Evolutionary conservation across 2,113 vertebrate species (phyloP).

Genomic region (Mastomys natalensis): DNA sequence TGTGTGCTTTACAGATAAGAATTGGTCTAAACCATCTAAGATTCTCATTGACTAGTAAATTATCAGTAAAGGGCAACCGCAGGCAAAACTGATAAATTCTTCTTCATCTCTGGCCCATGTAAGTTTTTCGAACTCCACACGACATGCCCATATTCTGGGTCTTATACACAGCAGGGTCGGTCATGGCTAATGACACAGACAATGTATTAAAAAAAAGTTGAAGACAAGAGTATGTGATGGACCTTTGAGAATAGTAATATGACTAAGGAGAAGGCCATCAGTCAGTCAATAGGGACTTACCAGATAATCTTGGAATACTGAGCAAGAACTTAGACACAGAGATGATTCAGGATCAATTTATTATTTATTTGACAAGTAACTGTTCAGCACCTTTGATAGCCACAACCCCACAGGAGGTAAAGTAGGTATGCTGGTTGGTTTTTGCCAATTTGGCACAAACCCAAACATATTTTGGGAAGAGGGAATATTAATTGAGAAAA

Average conservation of each 20-base stretch:
- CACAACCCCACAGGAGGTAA: background rate
- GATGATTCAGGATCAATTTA: background rate
- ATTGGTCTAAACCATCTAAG: background rate
- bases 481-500: background rate
- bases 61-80: background rate
- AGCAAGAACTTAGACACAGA: background rate
- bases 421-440: background rate
- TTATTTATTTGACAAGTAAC: background rate
- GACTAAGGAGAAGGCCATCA: background rate
- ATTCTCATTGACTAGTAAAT: background rate
- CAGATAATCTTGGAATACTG: background rate
- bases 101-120: background rate
- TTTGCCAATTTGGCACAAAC: background rate
- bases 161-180: background rate
- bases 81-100: background rate
- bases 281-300: background rate
- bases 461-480: background rate
- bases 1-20: background rate
- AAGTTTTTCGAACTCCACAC: background rate
- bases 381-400: too few relatives aligned
- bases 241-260: background rate
- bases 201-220: background rate
- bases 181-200: background rate
- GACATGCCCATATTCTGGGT: background rate
- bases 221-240: background rate